Evolutionary conservation across 2,888 invertebrate species (phyloP).

Genomic region (Limnephilus rhombicus): DNA sequence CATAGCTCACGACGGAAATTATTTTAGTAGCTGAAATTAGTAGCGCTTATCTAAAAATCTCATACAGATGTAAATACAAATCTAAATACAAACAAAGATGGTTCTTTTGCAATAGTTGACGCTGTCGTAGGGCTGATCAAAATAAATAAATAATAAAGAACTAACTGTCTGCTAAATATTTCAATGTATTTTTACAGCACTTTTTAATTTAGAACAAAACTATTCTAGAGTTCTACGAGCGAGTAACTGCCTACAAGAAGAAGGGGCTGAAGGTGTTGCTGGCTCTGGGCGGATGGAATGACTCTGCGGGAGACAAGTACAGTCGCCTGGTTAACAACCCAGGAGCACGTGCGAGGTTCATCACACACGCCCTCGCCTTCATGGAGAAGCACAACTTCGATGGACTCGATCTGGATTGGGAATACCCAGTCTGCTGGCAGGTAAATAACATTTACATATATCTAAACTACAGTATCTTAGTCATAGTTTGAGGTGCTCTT

Average conservation of each 20-base stretch:
- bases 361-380: conserved; percentile 86
- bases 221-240: conserved; percentile 86
- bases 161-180: too few species aligned
- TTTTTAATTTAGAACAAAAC: background rate
- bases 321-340: conserved; percentile 89
- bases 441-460: conserved; percentile 71
- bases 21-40: too few species aligned
- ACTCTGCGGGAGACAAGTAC: conserved; percentile 94
- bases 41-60: too few species aligned
- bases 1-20: too few species aligned
- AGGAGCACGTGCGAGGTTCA: conserved; percentile 84
- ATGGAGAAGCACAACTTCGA: conserved; percentile 90
- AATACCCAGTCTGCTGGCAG: conserved; percentile 95
- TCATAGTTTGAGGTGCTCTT: too few species aligned
- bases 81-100: too few species aligned
- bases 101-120: too few species aligned
- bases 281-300: conserved; percentile 97
- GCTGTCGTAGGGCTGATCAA: too few species aligned
- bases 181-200: background rate
- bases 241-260: conserved; percentile 87
- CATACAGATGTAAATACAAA: too few species aligned
- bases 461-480: background rate
- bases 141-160: too few species aligned
- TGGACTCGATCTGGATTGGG: conserved; percentile 97
- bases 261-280: conserved; percentile 91